A percentile compares a stretch with the other conserved stretches of the same genome.
phyloP scores from a whole-genome alignment of 2,797 vertebrate genomes.

The Cyprinodon diabolis region DNA sequence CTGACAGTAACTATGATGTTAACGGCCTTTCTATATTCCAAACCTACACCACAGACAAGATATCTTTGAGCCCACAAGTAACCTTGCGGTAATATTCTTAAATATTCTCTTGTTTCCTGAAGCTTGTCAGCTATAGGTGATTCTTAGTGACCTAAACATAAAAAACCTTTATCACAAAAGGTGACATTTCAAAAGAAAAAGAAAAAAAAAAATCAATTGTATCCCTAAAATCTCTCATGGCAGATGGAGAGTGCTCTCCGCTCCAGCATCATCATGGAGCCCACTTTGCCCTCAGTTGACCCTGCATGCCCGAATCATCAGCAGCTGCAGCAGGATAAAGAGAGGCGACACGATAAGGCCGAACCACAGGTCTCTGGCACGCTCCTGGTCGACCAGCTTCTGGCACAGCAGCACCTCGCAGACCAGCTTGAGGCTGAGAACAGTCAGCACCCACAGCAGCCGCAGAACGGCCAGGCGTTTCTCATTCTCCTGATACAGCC shows the following conservation, averaged over 20 bases:
- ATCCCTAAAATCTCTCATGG: constrained; percentile 54
- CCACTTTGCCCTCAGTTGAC: constrained; percentile 83
- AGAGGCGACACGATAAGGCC: constrained; percentile 94
- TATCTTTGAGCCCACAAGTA: neutral
- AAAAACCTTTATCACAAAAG: neutral
- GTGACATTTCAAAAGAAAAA: constrained; percentile 15
- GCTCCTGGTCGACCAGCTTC: constrained; percentile 91
- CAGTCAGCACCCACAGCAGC: constrained; percentile 96
- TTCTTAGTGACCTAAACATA: neutral
- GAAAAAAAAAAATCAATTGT: constrained; percentile 4
- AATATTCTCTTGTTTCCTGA: neutral
- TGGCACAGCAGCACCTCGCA: constrained; percentile 98
- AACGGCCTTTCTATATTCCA: constrained; percentile 24
- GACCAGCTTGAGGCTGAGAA: constrained; percentile 97
- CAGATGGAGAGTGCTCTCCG: constrained; percentile 35
- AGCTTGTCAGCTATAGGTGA: neutral
- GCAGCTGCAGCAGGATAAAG: constrained; percentile 96
- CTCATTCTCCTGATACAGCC: constrained; percentile 97
- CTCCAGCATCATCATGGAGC: neutral
- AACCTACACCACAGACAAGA: neutral
- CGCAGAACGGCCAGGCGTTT: constrained; percentile 93
- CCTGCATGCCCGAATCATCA: constrained; percentile 96
- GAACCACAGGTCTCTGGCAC: constrained; percentile 89
- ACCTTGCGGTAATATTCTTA: neutral
- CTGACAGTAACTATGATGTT: constrained; percentile 20